Evolutionary conservation across 2,888 invertebrate species (phyloP).

Genomic region (Stomorhina lunata): DNA sequence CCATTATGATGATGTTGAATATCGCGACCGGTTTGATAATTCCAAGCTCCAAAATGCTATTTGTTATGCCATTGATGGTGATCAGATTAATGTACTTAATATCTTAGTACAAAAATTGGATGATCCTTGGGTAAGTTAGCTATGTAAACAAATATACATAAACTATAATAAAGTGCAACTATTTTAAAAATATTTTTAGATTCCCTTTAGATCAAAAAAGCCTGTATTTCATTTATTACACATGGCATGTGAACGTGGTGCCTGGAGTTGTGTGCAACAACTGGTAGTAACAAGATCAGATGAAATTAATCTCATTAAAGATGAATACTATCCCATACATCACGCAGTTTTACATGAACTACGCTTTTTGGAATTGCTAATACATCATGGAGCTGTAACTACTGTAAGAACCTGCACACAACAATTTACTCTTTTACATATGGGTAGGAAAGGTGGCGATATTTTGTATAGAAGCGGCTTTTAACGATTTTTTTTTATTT

Average conservation of each 20-base stretch:
- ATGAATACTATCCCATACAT: slow-evolving; percentile 89
- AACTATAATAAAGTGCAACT: not conserved
- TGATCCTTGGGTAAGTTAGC: slow-evolving; percentile 84
- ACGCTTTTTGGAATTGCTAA: slow-evolving; percentile 84
- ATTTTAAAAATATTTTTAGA: slow-evolving; percentile 68
- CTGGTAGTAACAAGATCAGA: slow-evolving; percentile 84
- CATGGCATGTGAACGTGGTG: slow-evolving; percentile 86
- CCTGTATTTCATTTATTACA: slow-evolving; percentile 82
- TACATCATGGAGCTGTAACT: slow-evolving; percentile 86
- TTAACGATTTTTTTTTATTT: not conserved
- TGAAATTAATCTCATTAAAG: slow-evolving; percentile 86
- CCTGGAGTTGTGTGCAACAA: slow-evolving; percentile 86
- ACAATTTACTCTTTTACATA: slow-evolving; percentile 86
- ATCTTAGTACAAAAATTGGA: slow-evolving; percentile 85
- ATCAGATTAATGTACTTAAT: slow-evolving; percentile 85
- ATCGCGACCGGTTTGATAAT: slow-evolving; percentile 74
- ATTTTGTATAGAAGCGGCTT: not conserved
- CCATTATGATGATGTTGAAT: slow-evolving; percentile 81
- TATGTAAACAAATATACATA: not conserved
- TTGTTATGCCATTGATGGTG: slow-evolving; percentile 87
- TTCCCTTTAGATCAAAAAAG: slow-evolving; percentile 82
- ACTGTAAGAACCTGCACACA: slow-evolving; percentile 86
- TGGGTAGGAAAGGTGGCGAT: slow-evolving; percentile 78
- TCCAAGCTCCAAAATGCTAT: slow-evolving; percentile 85
- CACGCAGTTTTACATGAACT: slow-evolving; percentile 87